Evolutionary conservation across 1,140 invertebrate genomes (phyloP).

Genomic region (Drosophila nebulosa): DNA sequence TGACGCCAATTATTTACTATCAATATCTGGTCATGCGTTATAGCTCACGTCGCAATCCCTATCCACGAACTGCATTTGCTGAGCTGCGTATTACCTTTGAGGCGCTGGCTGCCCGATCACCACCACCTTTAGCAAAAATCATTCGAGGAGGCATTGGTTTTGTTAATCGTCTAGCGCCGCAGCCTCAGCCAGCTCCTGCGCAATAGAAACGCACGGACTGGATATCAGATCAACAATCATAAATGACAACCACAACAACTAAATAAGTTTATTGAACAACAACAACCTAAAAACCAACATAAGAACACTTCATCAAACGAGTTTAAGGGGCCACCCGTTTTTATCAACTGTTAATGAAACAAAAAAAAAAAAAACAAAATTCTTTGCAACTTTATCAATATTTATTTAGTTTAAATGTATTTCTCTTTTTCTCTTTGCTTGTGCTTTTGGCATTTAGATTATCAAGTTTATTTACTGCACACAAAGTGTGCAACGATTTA

Average conservation of each 20-base stretch:
- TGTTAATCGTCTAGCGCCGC: conserved; percentile 86
- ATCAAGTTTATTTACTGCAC: conserved; percentile 10
- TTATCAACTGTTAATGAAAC: conserved; percentile 22
- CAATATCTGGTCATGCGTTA: conserved; percentile 95
- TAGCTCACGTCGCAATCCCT: conserved; percentile 95
- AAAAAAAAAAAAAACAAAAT: neutral
- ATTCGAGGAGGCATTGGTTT: conserved; percentile 83
- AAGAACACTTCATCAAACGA: neutral
- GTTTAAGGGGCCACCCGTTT: conserved; percentile 32
- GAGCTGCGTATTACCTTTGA: conserved; percentile 87
- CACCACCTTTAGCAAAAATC: conserved; percentile 83
- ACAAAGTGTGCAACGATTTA: conserved; percentile 7
- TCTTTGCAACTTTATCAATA: conserved; percentile 6
- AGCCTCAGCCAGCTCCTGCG: conserved; percentile 67
- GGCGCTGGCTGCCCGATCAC: conserved; percentile 84
- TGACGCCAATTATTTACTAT: conserved; percentile 97
- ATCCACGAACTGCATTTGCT: conserved; percentile 93
- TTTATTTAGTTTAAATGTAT: neutral
- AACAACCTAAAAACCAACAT: neutral
- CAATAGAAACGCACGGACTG: conserved; percentile 27
- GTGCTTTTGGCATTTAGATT: conserved; percentile 11
- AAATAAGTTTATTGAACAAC: conserved; percentile 33
- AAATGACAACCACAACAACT: conserved; percentile 29
- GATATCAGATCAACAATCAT: conserved; percentile 19
- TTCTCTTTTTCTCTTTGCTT: neutral